Conservation (phyloP, 1,140 invertebrate genomes). For the Papilio machaon region DNA sequence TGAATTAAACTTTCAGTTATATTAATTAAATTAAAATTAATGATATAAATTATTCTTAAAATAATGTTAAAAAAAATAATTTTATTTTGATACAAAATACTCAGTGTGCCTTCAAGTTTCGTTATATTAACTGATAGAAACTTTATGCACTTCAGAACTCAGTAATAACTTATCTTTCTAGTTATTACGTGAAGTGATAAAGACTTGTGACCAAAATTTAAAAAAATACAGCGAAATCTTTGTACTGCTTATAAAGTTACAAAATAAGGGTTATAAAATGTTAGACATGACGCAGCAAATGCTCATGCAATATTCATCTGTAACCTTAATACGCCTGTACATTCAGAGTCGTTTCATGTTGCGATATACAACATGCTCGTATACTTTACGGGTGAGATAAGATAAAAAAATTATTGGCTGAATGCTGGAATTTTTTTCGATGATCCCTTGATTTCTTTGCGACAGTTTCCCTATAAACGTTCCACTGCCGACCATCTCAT, state of each 20-base stretch:
- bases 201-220: background rate
- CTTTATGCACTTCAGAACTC: background rate
- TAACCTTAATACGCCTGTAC: constrained; percentile 10
- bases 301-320: constrained; percentile 19
- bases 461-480: background rate
- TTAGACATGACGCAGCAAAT: background rate
- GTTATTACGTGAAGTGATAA: background rate
- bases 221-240: background rate
- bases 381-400: background rate
- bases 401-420: background rate
- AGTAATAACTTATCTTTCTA: background rate
- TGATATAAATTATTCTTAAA: no score
- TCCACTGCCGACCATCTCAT: no score
- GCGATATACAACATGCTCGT: background rate
- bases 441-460: background rate
- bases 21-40: background rate
- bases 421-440: background rate
- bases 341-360: background rate
- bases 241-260: background rate
- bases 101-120: no score
- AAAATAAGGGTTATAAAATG: constrained; percentile 16
- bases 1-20: no score
- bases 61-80: no score
- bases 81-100: no score
- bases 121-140: background rate